These are phyloP conservation scores for Thalassophryne amazonica DNA, from an alignment of 2,797 vertebrate genomes.

Conservation along the genomic window DNA sequence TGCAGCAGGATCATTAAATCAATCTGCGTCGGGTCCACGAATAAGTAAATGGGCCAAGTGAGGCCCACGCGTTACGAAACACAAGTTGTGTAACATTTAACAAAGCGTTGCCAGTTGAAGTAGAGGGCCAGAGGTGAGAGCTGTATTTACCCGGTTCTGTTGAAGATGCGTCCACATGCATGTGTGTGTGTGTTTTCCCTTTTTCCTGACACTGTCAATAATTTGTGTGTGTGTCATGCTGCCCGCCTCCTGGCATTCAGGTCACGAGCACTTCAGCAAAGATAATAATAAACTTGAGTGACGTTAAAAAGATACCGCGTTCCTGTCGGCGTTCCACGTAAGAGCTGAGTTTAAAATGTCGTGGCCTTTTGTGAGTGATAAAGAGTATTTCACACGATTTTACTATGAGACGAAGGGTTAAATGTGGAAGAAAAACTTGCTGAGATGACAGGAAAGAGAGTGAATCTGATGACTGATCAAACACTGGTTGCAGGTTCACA, in stretches of 20 bases:
- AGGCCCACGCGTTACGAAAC: constrained; percentile 57
- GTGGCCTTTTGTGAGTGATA: not conserved
- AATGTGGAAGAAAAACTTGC: no score
- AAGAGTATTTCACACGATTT: not conserved
- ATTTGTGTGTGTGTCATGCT: not conserved
- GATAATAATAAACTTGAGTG: constrained; percentile 47
- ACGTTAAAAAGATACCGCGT: constrained; percentile 27
- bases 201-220: constrained; percentile 25
- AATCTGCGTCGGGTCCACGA: constrained; percentile 39
- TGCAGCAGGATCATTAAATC: constrained; percentile 24
- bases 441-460: no score
- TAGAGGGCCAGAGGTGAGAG: constrained; percentile 50
- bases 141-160: constrained; percentile 48
- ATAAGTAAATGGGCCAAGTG: constrained; percentile 61
- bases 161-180: constrained; percentile 17
- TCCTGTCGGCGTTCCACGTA: constrained; percentile 38
- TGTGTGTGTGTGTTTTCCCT: constrained; percentile 13
- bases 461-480: no score
- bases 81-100: constrained; percentile 65
- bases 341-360: constrained; percentile 10
- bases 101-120: constrained; percentile 47
- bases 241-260: constrained; percentile 19
- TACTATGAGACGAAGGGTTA: no score
- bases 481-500: no score
- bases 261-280: constrained; percentile 25